Percentiles rank a stretch among this genome's conserved stretches.
These are phyloP conservation scores for Zaprionus tsacasi DNA, from an alignment of 1,140 invertebrate genomes.

Conservation along the genomic window DNA sequence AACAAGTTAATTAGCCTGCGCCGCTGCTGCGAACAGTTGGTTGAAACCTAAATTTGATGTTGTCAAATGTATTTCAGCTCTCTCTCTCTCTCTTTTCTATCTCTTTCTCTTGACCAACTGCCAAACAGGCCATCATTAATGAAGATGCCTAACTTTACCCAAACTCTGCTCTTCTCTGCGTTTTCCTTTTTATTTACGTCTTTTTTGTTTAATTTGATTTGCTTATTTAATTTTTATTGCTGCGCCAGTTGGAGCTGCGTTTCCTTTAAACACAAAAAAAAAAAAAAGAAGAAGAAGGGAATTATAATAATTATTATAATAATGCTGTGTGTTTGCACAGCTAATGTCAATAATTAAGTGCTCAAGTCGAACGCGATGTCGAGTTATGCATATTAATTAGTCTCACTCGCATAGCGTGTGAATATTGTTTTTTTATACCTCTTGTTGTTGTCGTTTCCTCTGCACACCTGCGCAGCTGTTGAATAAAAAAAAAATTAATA, in stretches of 20 bases:
- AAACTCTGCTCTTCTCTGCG: conserved; percentile 6
- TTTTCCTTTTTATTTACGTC: conserved; percentile 42
- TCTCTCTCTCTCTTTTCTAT: no score
- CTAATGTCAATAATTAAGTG: conserved; percentile 78
- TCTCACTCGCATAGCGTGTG: conserved; percentile 61
- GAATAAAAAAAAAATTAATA: conserved; percentile 19
- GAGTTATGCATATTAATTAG: conserved; percentile 67
- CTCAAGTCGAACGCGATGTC: conserved; percentile 43
- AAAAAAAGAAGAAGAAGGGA: neutral
- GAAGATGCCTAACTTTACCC: conserved; percentile 46
- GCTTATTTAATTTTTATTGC: conserved; percentile 70
- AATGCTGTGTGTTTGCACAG: conserved; percentile 46
- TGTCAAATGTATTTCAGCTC: conserved; percentile 67
- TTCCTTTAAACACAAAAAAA: conserved; percentile 19
- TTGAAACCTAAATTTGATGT: conserved; percentile 70
- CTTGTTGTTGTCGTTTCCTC: conserved; percentile 57
- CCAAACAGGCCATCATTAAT: conserved; percentile 64
- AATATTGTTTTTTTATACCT: conserved; percentile 52
- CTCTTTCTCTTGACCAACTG: neutral
- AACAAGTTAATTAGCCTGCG: conserved; percentile 80
- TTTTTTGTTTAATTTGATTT: conserved; percentile 51
- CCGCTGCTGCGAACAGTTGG: conserved; percentile 52
- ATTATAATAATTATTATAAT: conserved; percentile 29
- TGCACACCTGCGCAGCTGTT: conserved; percentile 54
- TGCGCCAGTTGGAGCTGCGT: conserved; percentile 28